phyloP scores from a whole-genome alignment of 2,113 vertebrate genomes.

The Microcebus ravelobensis region DNA sequence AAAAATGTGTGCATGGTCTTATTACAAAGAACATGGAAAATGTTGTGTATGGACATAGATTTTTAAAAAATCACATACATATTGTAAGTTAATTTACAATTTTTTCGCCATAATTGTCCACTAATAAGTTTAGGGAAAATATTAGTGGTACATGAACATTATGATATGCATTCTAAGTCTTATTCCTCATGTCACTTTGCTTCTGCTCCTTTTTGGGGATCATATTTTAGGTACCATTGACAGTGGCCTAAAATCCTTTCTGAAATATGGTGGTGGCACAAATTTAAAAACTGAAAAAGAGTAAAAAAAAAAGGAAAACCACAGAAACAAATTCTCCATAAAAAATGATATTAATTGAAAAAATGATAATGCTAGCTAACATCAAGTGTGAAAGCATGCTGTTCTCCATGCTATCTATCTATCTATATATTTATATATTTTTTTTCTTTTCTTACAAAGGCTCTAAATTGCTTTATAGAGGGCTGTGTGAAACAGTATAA shows the following conservation, averaged over 20 bases:
- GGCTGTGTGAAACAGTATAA: not conserved
- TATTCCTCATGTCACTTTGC: not conserved
- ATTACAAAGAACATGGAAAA: not conserved
- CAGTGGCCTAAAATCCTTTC: not conserved
- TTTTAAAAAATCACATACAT: not conserved
- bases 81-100: not conserved
- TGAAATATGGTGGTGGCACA: not conserved
- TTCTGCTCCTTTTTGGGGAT: not conserved
- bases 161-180: not conserved
- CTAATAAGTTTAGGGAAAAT: not conserved
- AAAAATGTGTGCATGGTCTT: not conserved
- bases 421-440: not conserved
- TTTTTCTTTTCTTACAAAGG: not conserved
- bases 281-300: not conserved
- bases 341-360: constrained; percentile 30
- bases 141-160: not conserved
- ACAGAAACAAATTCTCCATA: not conserved
- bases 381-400: not conserved
- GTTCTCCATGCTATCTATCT: not conserved
- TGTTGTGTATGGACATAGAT: not conserved
- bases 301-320: not conserved
- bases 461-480: not conserved
- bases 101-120: not conserved
- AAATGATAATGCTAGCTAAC: not conserved
- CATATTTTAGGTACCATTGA: not conserved